A percentile compares a stretch with the other conserved stretches of the same genome.
Evolutionary conservation across 2,888 invertebrate species (phyloP).

Genomic region (Phalera bucephala): DNA sequence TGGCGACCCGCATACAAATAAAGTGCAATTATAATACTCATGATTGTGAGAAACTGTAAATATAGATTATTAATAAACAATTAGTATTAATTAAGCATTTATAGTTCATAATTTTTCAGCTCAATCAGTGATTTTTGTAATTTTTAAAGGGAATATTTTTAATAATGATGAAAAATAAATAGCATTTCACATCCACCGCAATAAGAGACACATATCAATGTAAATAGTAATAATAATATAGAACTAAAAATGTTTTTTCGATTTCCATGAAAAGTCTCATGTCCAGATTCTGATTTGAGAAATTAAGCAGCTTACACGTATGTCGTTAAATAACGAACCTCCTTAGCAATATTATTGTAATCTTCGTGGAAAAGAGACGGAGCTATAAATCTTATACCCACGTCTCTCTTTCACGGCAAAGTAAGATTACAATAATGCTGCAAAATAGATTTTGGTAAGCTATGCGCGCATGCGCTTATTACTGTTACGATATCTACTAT

Average conservation of each 20-base stretch:
- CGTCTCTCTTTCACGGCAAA: too few relatives aligned
- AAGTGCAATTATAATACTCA: slow-evolving; percentile 83
- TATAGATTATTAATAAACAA: slow-evolving; percentile 52
- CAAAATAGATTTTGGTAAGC: too few relatives aligned
- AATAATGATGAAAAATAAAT: slow-evolving; percentile 21
- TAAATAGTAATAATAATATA: slow-evolving; percentile 32
- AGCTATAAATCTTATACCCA: too few relatives aligned
- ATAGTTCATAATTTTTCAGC: slow-evolving; percentile 44
- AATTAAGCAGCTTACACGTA: too few relatives aligned
- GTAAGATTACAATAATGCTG: too few relatives aligned
- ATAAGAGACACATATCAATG: slow-evolving; percentile 70
- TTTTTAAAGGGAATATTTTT: slow-evolving; percentile 32
- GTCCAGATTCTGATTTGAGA: too few relatives aligned
- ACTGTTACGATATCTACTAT: too few relatives aligned
- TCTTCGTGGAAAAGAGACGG: too few relatives aligned
- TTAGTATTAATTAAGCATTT: slow-evolving; percentile 75
- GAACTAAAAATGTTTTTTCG: neutral
- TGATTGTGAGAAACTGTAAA: slow-evolving; percentile 78
- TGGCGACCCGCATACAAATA: slow-evolving; percentile 68
- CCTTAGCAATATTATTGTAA: too few relatives aligned
- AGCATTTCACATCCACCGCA: slow-evolving; percentile 54
- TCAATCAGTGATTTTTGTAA: slow-evolving; percentile 37
- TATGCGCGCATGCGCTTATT: too few relatives aligned
- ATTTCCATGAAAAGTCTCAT: neutral
- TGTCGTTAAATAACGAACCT: too few relatives aligned